These are phyloP conservation scores for Microplitis mediator DNA, from an alignment of 1,140 invertebrate genomes.

Conservation along the genomic window DNA sequence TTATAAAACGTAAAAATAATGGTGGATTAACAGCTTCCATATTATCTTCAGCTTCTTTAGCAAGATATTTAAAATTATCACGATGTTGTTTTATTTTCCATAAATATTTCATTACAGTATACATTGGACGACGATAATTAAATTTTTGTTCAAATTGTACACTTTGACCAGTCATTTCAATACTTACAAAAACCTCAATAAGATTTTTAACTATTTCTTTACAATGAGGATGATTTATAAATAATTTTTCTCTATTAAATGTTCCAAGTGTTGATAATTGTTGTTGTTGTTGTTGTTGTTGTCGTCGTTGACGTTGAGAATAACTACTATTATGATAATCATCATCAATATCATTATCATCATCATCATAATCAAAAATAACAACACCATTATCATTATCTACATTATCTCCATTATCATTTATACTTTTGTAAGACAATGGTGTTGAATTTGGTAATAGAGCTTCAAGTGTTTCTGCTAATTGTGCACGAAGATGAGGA, in stretches of 20 bases:
- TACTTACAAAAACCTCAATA: slow-evolving; percentile 84
- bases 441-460: slow-evolving; percentile 68
- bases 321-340: no score
- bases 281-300: slow-evolving; percentile 24
- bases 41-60: slow-evolving; percentile 79
- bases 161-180: slow-evolving; percentile 95
- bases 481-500: slow-evolving; percentile 87
- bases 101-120: slow-evolving; percentile 89
- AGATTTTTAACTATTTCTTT: slow-evolving; percentile 60
- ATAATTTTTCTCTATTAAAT: slow-evolving; percentile 77
- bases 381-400: slow-evolving; percentile 59
- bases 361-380: neutral
- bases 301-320: neutral
- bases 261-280: slow-evolving; percentile 65
- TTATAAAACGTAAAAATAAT: slow-evolving; percentile 91
- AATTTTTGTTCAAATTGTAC: slow-evolving; percentile 98
- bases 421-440: no score
- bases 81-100: slow-evolving; percentile 83
- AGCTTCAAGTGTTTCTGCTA: slow-evolving; percentile 88
- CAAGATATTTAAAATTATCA: slow-evolving; percentile 74
- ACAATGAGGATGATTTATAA: slow-evolving; percentile 77
- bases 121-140: slow-evolving; percentile 95
- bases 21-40: slow-evolving; percentile 91
- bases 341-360: no score
- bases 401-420: slow-evolving; percentile 37